Percentiles rank a stretch among this genome's conserved stretches.
These are phyloP conservation scores for Enhydra lutris DNA, from an alignment of 2,113 vertebrate genomes.

Conservation along the genomic window DNA sequence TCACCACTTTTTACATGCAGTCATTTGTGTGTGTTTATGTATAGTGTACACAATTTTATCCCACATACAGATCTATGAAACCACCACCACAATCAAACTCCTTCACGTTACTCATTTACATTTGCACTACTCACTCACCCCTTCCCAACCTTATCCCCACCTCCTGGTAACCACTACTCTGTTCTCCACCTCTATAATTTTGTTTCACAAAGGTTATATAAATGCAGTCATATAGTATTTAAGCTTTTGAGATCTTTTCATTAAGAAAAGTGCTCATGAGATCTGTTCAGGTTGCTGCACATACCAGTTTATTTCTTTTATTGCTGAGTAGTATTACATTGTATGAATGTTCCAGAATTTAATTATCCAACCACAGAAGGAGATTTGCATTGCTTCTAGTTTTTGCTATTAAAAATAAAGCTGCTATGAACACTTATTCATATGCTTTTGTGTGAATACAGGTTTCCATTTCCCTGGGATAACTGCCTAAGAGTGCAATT, in stretches of 20 bases:
- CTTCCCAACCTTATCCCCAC: not conserved
- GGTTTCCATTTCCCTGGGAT: not conserved
- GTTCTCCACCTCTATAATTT: not conserved
- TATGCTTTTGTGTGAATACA: not conserved
- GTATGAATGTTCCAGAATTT: not conserved
- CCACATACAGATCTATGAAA: not conserved
- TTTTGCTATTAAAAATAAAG: slow-evolving; percentile 27
- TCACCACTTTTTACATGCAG: not conserved
- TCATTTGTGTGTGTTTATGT: not conserved
- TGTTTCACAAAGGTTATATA: not conserved
- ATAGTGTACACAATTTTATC: not conserved
- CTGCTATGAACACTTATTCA: not conserved
- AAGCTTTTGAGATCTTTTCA: not conserved
- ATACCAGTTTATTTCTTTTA: not conserved
- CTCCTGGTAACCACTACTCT: not conserved
- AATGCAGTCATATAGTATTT: not conserved
- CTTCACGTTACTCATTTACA: not conserved
- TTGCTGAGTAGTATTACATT: not conserved
- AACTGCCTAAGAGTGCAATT: not conserved
- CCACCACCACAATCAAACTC: not conserved
- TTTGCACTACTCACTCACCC: not conserved
- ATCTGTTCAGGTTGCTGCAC: not conserved
- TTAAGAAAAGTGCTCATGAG: not conserved
- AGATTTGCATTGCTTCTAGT: not conserved
- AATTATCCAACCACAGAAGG: not conserved